Evolutionary conservation across 2,888 invertebrate genomes (phyloP).

Genomic region (Diplolepis rosae): DNA sequence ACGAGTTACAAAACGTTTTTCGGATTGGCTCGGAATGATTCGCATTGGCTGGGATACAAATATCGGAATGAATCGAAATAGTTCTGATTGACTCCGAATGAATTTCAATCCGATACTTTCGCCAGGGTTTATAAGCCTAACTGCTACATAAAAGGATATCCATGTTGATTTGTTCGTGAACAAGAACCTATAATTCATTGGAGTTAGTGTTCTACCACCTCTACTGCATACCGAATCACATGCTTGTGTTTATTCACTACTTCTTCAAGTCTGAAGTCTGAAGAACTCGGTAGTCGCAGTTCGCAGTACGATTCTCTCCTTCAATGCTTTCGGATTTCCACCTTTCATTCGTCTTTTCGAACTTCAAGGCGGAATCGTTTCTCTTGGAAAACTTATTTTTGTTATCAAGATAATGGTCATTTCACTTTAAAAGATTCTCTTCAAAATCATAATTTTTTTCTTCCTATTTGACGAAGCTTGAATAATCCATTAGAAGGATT

Average conservation of each 20-base stretch:
- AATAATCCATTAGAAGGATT: background rate
- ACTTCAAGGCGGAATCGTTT: background rate
- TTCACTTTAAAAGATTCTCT: background rate
- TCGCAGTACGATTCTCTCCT: conserved; percentile 11
- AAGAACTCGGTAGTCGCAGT: too few relatives aligned
- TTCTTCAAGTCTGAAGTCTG: background rate
- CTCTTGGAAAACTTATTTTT: background rate
- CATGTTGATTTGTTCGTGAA: too few relatives aligned
- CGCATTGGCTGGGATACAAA: too few relatives aligned
- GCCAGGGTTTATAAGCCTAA: background rate
- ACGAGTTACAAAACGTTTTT: too few relatives aligned
- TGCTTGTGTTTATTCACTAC: background rate
- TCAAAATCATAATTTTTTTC: background rate
- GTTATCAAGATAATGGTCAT: background rate
- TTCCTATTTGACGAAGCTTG: background rate
- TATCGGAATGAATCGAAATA: too few relatives aligned
- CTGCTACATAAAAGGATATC: background rate
- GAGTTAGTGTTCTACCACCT: conserved; percentile 8
- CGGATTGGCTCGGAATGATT: too few relatives aligned
- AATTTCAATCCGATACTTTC: too few relatives aligned
- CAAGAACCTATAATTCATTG: too few relatives aligned
- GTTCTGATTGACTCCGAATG: too few relatives aligned
- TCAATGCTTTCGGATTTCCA: background rate
- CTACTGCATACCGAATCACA: background rate
- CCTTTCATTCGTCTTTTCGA: background rate